Base-by-base conservation (phyloP, 2,113 vertebrate species). In the Azemiops feae region DNA sequence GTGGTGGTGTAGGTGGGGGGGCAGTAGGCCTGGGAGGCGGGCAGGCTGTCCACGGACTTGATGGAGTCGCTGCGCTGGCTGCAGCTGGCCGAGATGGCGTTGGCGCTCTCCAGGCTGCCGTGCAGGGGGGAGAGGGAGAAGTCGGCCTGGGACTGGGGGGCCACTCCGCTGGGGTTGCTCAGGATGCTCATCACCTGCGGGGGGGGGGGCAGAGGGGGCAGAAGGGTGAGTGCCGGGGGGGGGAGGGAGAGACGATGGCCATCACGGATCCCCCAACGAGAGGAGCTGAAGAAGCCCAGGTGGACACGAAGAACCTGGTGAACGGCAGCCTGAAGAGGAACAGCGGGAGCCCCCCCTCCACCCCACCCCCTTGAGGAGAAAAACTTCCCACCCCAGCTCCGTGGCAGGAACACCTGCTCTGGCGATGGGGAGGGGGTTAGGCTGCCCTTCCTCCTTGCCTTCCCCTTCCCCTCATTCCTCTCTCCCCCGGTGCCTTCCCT, bases 61-160 rank as follows among this genome's bases (percentile, higher is more conserved):
- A 99, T 99, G 98, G 98, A 97, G 97, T 99, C 99, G 0, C 99
- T 98, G 92, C 99, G 96, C 98, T 99, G 99, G 98, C 99, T 99
- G 98, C 99, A 99, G 98, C 99, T 99, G 97, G 98, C 99, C 0
- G 99, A 99, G 98, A 99, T 99, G 96, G 99, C 97, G 96, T 99
- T 98, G 96, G 98, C 98, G 16, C 98, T 98, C 89, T 99, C 99
- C 98, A 99, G 98, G 96, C 99, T 97, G 43, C 99, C 96, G 45
- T 99, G 99, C 85, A 99, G 98, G 1, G 99, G 99, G 55, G 99
- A 99, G 97, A 99, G 99, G 97, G 99, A 99, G 97, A 99, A 99
- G 96, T 99, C 99, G 60, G 99, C 98, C 98, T 99, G 99, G 6
- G 98, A 96, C 97, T 99, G 99, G 0, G 99, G 98, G 0, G 98